Base-by-base conservation (phyloP, 1,140 invertebrate genomes). In the Anastrepha ludens region DNA sequence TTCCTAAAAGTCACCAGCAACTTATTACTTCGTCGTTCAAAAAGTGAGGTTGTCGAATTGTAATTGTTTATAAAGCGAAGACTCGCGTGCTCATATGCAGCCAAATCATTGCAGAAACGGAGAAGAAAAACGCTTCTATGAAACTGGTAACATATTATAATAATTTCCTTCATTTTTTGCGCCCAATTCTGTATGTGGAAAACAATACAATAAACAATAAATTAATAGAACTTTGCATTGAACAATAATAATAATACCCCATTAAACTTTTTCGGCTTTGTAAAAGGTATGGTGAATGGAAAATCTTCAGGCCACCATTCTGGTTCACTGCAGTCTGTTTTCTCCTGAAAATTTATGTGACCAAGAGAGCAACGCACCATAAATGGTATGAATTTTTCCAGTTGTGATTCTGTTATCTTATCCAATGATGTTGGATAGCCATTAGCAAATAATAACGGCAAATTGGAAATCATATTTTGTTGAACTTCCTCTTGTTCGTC, bases 341-440 rank as follows among this genome's bases (percentile, higher is more conserved):
- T 92, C 87, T 90, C 91, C 60, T 94, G 93, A 85, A 96, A 95
- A 86, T 94, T 94, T 88, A 95, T 95, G 89, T 96, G 95, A 41
- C 95, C 96, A 93, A 95, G 94, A 58, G 96, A 96, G 94, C 96
- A 96, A 90, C 96, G 95, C 85, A 96, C 95, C 95, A 96, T 96
- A 90, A 96, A 96, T 87, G 95, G 95, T 90, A 96, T 95, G 91
- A 96, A 96, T 86, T 94, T 94, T 93, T 96, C 96, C 88, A 96
- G 90, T 90, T 96, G 95, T 55, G 90, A 90, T 90, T 95, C 91
- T 50, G 94, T 94, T 78, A 96, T 96, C 90, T 95, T 95, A 86
- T 95, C 94, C 86, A 96, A 92, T 20, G 95, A 95, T 85, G 94
- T 96, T 65, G 96, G 96, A 93, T 96, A 95, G 87, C 96, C 96